Evolutionary conservation across 2,113 vertebrate genomes (phyloP), one percentile per base, ranked within the genome.

Genomic region (Cnemophilus loriae): DNA sequence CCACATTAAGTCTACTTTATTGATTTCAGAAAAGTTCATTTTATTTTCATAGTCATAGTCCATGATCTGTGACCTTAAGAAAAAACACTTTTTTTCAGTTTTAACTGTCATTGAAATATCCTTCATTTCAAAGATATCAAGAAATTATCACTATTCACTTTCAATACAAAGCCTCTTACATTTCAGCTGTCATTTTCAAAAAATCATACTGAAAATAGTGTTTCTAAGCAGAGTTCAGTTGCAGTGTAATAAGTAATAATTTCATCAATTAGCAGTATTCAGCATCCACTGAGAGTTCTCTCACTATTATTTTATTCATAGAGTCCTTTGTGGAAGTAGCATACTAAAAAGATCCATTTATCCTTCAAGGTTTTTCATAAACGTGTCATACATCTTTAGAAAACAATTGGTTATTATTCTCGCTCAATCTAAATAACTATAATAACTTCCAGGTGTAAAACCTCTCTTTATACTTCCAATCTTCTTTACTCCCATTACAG

Each of bases 271-370:
- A 96, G 92, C 92, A 92, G 84, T 65, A 96, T 96, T 96, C 95
- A 97, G 82, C 97, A 96, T 95, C 94, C 94, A 94, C 89, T 94
- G 96, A 85, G 90, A 96, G 84, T 97, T 91, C 87, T 95, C 95
- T 96, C 94, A 95, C 97, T 97, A 95, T 97, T 95, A 96, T 97
- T 98, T 97, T 95, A 97, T 96, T 97, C 95, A 97, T 22, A 68
- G 87, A 97, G 91, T 91, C 88, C 87, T 97, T 97, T 96, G 82
- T 95, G 90, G 92, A 97, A 97, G 76, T 84, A 95, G 83, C 83
- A 93, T 92, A 95, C 75, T 96, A 97, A 96, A 97, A 69, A 96
- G 90, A 97, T 93, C 55, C 82, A 95, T 96, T 97, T 96, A 94
- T 80, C 87, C 96, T 96, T 95, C 93, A 96, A 96, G 87, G 93